Evolutionary conservation across 2,888 invertebrate species (phyloP), one percentile per base, ranked within the genome.

Genomic region (Drosophila koepferae): DNA sequence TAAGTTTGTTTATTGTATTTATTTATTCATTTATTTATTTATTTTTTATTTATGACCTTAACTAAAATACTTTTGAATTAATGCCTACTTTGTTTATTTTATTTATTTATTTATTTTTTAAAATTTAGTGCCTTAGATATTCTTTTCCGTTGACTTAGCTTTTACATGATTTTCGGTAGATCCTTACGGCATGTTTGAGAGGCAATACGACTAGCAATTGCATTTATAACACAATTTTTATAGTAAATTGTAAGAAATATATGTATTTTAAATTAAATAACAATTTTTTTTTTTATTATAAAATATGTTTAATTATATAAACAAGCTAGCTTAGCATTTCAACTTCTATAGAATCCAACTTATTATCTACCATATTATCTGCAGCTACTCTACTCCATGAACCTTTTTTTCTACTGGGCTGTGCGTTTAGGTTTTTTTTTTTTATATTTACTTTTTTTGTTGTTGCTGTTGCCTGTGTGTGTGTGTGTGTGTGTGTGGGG

Each of bases 331-430:
- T 28, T 28, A 28, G 4, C 28, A 6, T 28, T 28, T 9, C 34
- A 34, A 34, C 36, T 36, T 46, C 14, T 16, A 16, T 46, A 10
- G 4, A 16, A n/a, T 31, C n/a, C 9, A 2, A 9, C 48, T 28
- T 12, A 12, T 3, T 41, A 31, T 31, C n/a, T 16, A 6, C n/a
- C 34, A 6, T 6, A 34, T 18, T 12, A 34, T 2, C 6, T 6
- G 12, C 51, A 18, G 6, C 14, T 36, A 46, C 34, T 51, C 14
- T 14, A 18, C 49, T 14, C n/a, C 28, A 34, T 7, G 14, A 34
- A 14, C 34, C 51, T 51, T 51, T 36, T 46, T 46, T 63, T 40
- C 62, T 63, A 54, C 76, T 80, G 75, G 80, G 69, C 36, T 65
- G 51, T 53, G 56, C 43, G 51, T 7, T 31, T 49, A 48, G 28